Conservation (phyloP, 2,797 vertebrate species). For the Sebastes steindachneri region DNA sequence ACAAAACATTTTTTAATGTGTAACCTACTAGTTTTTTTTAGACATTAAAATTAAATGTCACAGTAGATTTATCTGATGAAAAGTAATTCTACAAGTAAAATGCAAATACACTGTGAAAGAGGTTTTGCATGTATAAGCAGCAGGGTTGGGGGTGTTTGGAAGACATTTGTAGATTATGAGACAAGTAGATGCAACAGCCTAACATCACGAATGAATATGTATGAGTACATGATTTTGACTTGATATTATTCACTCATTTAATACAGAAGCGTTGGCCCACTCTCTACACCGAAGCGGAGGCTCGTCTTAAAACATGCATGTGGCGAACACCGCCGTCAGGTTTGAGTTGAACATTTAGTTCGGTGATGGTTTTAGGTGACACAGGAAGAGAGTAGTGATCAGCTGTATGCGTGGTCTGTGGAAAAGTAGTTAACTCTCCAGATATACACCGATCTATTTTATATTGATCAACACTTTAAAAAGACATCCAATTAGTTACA, state of each 20-base stretch:
- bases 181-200: not conserved
- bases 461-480: not conserved
- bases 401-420: not conserved
- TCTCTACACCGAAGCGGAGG: slow-evolving; percentile 5
- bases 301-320: slow-evolving; percentile 18
- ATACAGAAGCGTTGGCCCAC: not conserved
- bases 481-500: slow-evolving; percentile 13
- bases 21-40: not conserved
- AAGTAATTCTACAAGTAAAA: not conserved
- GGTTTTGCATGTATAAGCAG: not conserved
- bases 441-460: slow-evolving; percentile 2
- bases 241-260: not conserved
- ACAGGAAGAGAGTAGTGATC: not conserved
- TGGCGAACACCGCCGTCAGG: not conserved
- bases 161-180: slow-evolving; percentile 23
- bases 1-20: not conserved
- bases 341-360: not conserved
- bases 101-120: slow-evolving; percentile 5
- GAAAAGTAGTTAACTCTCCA: not conserved
- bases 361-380: not conserved
- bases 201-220: slow-evolving; percentile 5
- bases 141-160: slow-evolving; percentile 15
- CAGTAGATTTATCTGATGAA: not conserved
- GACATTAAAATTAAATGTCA: slow-evolving; percentile 4
- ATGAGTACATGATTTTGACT: not conserved